Evolutionary conservation across 2,888 invertebrate genomes (phyloP), one percentile per base, ranked within the genome.

Genomic region (Ormyrus rosae): DNA sequence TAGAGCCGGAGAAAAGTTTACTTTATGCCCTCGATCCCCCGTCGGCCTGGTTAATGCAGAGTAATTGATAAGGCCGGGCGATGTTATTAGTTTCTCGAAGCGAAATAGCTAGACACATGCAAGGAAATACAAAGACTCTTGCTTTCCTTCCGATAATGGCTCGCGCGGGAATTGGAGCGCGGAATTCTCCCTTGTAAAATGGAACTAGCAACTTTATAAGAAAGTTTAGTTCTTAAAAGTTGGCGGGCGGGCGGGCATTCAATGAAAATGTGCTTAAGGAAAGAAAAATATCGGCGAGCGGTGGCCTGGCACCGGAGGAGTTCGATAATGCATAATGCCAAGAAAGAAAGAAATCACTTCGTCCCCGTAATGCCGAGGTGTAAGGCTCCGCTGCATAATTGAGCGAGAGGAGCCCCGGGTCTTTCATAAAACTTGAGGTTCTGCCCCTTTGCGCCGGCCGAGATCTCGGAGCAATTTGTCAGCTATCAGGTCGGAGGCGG

Each of bases 181-280:
- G 63, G 46, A 63, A 63, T 63, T 60, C 60, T 13, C 60, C 8
- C 19, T 19, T 9, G 13, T 19, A 51, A 51, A 51, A 13, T 1
- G 60, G 34, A 60, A n/a, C 13, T 19, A 60, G 19, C 60, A 10
- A 63, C 11, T 63, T 9, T 63, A 2, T 5, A 34, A 10, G 6
- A 63, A 63, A 63, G 10, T 63, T 63, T 46, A 11, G 45, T 45
- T 63, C 63, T 63, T 63, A 63, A 63, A 63, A 63, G 45, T 45
- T 45, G 10, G 45, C 6, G 45, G 11, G 11, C 46, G 63, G 45
- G 46, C 63, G 45, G 46, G 46, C 45, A 63, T 46, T 63, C 63
- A 63, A 63, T 63, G 63, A 46, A 46, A 63, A 46, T 46, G 63
- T 10, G 6, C 63, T 63, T 10, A 11, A 63, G 63, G 45, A 45